Percentiles rank a stretch among this genome's conserved stretches.
Conservation (phyloP, 2,797 vertebrate species). For the Sebastes matsubarae region DNA sequence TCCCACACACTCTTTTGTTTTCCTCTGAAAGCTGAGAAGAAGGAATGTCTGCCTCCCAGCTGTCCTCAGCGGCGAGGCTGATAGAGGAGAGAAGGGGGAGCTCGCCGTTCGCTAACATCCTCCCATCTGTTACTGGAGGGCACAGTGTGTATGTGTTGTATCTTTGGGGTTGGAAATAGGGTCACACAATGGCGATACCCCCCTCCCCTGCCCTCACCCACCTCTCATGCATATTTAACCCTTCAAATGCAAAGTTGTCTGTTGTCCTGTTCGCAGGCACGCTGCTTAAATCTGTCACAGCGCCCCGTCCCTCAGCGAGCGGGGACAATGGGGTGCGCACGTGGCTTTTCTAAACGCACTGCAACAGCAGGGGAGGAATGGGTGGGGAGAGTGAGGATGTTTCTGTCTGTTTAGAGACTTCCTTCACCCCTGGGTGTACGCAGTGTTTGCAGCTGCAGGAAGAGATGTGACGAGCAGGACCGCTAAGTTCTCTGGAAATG, state of each 20-base stretch:
- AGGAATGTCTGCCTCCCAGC: conserved; percentile 84
- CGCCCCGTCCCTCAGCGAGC: conserved; percentile 49
- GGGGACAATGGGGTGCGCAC: conserved; percentile 71
- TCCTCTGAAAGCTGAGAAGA: conserved; percentile 78
- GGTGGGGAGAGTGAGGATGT: conserved; percentile 44
- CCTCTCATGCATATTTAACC: conserved; percentile 76
- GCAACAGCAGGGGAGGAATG: conserved; percentile 34
- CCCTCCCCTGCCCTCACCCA: conserved; percentile 28
- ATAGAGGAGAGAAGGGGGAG: conserved; percentile 54
- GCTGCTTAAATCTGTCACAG: conserved; percentile 70
- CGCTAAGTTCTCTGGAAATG: conserved; percentile 13
- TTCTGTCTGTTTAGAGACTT: conserved; percentile 48
- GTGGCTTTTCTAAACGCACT: conserved; percentile 68
- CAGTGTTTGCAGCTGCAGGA: conserved; percentile 55
- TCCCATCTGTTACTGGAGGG: conserved; percentile 72
- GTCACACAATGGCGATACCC: conserved; percentile 66
- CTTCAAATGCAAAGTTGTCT: conserved; percentile 77
- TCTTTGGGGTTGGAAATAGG: conserved; percentile 33
- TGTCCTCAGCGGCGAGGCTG: conserved; percentile 71
- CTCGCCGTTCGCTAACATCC: conserved; percentile 62
- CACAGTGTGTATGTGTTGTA: conserved; percentile 24
- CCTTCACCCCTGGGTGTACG: conserved; percentile 36
- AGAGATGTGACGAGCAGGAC: background rate
- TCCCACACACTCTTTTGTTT: conserved; percentile 77
- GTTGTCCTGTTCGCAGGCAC: conserved; percentile 68